phyloP scores from a whole-genome alignment of 2,113 vertebrate species.

The Colossoma macropomum region DNA sequence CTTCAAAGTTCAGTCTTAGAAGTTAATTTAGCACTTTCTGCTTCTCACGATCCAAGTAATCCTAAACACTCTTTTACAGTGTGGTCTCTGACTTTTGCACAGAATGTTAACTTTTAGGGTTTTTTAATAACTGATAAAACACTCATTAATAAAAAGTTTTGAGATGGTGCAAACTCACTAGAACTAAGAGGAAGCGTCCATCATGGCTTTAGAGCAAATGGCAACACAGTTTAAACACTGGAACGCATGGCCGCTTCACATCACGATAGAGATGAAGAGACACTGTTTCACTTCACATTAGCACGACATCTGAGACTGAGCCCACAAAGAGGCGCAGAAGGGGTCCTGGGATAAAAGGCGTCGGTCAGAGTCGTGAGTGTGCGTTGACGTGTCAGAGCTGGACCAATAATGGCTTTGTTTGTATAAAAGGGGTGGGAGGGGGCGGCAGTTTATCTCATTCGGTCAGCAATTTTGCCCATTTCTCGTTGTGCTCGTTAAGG shows the following conservation, averaged over 20 bases:
- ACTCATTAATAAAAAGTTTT: not conserved
- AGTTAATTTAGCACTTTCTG: no score
- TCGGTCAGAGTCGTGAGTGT: constrained; percentile 63
- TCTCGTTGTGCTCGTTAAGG: constrained; percentile 20
- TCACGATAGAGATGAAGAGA: constrained; percentile 66
- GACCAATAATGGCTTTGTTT: constrained; percentile 1
- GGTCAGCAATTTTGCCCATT: not conserved
- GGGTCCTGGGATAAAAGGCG: constrained; percentile 71
- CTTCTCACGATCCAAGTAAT: no score
- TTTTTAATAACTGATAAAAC: not conserved
- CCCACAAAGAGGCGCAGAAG: constrained; percentile 44
- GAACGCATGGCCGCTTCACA: constrained; percentile 71
- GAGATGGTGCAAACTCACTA: not conserved
- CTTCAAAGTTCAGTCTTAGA: no score
- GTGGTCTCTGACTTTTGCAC: no score
- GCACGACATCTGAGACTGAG: constrained; percentile 32
- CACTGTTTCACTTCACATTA: constrained; percentile 71
- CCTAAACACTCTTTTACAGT: no score
- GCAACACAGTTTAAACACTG: constrained; percentile 59
- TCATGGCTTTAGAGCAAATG: not conserved
- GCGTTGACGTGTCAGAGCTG: not conserved
- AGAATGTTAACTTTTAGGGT: no score
- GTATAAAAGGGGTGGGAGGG: not conserved
- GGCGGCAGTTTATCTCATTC: not conserved
- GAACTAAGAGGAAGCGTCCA: not conserved